A percentile compares a stretch with the other conserved stretches of the same genome.
These are phyloP conservation scores for Furnarius figulus DNA, from an alignment of 2,113 vertebrate genomes.

Conservation along the genomic window DNA sequence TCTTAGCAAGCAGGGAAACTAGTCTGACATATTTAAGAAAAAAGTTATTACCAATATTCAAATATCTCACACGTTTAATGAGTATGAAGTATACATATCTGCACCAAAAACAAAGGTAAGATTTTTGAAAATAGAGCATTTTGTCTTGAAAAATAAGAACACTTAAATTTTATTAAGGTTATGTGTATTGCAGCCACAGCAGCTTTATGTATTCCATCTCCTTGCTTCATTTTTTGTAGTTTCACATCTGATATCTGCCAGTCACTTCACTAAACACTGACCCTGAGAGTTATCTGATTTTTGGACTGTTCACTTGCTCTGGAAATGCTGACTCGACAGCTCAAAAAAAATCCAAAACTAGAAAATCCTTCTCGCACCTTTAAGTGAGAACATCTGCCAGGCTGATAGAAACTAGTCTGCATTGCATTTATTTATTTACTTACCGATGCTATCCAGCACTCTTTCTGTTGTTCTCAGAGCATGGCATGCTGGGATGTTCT, in stretches of 20 bases:
- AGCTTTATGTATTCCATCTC: not conserved
- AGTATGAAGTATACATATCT: not conserved
- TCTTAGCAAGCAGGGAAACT: not conserved
- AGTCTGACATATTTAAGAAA: not conserved
- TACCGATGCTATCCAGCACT: not conserved
- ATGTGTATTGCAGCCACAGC: not conserved
- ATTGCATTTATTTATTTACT: not conserved
- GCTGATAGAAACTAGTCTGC: not conserved
- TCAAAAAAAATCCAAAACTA: not conserved
- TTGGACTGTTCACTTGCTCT: not conserved
- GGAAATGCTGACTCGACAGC: slow-evolving; percentile 10
- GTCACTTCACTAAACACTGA: not conserved
- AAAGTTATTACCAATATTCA: not conserved
- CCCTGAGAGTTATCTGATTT: not conserved
- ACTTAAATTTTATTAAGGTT: not conserved
- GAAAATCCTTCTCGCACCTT: not conserved
- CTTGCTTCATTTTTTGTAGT: not conserved
- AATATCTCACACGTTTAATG: not conserved
- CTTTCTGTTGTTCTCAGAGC: not conserved
- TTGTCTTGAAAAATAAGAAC: not conserved
- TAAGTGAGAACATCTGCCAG: not conserved
- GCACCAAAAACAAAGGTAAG: not conserved
- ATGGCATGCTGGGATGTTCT: not conserved
- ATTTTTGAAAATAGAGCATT: not conserved
- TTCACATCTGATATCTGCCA: not conserved